phyloP scores from a whole-genome alignment of 2,797 vertebrate species.

The Onychomys torridus region DNA sequence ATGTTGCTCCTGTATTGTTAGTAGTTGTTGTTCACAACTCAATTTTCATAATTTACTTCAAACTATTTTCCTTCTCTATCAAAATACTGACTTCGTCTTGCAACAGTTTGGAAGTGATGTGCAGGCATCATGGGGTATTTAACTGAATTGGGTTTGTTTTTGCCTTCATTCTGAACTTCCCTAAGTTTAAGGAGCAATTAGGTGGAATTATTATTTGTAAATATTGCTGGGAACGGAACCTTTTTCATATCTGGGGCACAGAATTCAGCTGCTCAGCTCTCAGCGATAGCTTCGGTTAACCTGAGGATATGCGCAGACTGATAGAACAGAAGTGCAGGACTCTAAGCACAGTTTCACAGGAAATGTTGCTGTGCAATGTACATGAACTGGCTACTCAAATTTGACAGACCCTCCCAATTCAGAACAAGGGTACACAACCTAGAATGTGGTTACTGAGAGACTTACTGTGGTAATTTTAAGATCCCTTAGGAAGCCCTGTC shows the following conservation, averaged over 20 bases:
- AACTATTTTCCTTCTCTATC: not conserved
- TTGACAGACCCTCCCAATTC: not conserved
- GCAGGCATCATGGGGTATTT: not conserved
- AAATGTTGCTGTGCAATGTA: not conserved
- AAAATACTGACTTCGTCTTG: slow-evolving; percentile 56
- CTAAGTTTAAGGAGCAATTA: slow-evolving; percentile 24
- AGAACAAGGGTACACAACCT: not conserved
- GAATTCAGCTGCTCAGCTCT: not conserved
- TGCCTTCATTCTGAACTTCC: not conserved
- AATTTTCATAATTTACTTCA: not conserved
- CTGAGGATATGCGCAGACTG: not conserved
- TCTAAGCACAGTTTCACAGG: slow-evolving; percentile 29
- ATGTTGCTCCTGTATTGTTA: slow-evolving; percentile 67
- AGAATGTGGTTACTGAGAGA: not conserved
- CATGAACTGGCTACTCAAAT: not conserved
- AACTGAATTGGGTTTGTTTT: slow-evolving; percentile 50
- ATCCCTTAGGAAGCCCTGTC: not conserved
- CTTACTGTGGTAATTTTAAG: not conserved
- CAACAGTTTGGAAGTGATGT: slow-evolving; percentile 17
- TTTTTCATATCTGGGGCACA: not conserved
- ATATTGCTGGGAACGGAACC: not conserved
- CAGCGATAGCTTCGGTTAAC: not conserved
- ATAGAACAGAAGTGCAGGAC: not conserved
- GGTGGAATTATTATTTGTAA: slow-evolving; percentile 29
- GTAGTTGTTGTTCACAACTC: slow-evolving; percentile 46